phyloP scores from a whole-genome alignment of 2,113 vertebrate genomes.

The Osmerus eperlanus region DNA sequence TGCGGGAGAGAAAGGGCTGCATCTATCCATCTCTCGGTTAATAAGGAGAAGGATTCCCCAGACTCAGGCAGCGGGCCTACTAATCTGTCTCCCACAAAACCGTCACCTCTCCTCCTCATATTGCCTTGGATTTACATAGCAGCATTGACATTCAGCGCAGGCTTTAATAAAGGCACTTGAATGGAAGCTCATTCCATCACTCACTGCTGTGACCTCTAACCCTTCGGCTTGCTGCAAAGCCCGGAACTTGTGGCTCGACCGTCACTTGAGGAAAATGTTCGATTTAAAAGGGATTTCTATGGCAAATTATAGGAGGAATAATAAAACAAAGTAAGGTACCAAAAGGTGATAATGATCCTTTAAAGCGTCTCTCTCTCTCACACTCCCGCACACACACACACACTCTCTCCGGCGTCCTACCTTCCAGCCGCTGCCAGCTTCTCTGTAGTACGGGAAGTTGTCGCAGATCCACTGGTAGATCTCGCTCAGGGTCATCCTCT shows the following conservation, averaged over 20 bases:
- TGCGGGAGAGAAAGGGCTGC: conserved; percentile 55
- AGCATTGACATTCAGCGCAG: conserved; percentile 57
- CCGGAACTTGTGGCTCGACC: background rate
- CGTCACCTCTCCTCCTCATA: conserved; percentile 58
- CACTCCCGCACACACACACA: background rate
- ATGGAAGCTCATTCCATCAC: conserved; percentile 53
- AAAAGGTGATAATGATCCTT: too few species aligned
- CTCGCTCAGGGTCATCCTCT: conserved; percentile 92
- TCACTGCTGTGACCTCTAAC: conserved; percentile 32
- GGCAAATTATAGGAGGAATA: too few species aligned
- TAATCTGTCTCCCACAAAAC: conserved; percentile 64
- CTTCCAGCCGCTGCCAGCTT: conserved; percentile 93
- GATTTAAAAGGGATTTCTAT: too few species aligned
- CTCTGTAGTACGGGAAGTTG: conserved; percentile 91
- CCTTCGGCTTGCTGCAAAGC: background rate
- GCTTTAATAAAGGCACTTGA: conserved; percentile 63
- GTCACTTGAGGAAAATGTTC: too few species aligned
- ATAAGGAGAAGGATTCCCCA: conserved; percentile 67
- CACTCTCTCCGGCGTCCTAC: conserved; percentile 60
- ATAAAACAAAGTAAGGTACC: too few species aligned
- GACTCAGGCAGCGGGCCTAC: conserved; percentile 56
- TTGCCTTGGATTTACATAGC: conserved; percentile 63
- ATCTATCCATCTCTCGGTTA: conserved; percentile 58
- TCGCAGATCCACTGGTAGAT: conserved; percentile 85
- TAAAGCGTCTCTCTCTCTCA: background rate